Conservation (phyloP, 2,797 vertebrate genomes). For the Taenioides sp. region DNA sequence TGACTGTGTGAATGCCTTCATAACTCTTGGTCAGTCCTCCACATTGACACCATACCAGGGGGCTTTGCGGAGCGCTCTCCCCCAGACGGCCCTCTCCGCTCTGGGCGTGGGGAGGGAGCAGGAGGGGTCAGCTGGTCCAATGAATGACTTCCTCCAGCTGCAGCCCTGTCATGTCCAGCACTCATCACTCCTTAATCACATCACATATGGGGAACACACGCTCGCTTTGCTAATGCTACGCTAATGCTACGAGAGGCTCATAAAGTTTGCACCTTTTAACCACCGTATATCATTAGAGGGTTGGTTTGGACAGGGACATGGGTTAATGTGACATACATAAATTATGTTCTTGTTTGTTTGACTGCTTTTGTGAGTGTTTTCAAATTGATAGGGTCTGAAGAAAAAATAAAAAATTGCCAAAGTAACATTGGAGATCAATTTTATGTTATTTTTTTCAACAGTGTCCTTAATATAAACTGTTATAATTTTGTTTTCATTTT, state of each 20-base stretch:
- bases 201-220: conserved; percentile 36
- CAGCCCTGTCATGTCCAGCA: conserved; percentile 45
- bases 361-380: not conserved
- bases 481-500: no score
- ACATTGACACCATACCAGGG: conserved; percentile 61
- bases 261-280: conserved; percentile 15
- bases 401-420: no score
- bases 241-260: conserved; percentile 9
- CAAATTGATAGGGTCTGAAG: not conserved
- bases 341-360: no score
- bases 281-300: not conserved
- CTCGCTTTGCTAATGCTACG: not conserved
- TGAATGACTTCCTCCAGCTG: conserved; percentile 78
- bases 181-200: conserved; percentile 58
- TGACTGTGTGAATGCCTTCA: conserved; percentile 47
- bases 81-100: conserved; percentile 21
- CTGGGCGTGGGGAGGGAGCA: conserved; percentile 31
- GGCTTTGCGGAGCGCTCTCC: conserved; percentile 62
- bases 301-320: not conserved
- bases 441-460: not conserved
- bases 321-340: not conserved
- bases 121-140: conserved; percentile 58
- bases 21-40: conserved; percentile 44
- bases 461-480: no score
- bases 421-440: not conserved